These are phyloP conservation scores for Gnathonemus longibarbis DNA, from an alignment of 2,113 vertebrate genomes.

Conservation along the genomic window DNA sequence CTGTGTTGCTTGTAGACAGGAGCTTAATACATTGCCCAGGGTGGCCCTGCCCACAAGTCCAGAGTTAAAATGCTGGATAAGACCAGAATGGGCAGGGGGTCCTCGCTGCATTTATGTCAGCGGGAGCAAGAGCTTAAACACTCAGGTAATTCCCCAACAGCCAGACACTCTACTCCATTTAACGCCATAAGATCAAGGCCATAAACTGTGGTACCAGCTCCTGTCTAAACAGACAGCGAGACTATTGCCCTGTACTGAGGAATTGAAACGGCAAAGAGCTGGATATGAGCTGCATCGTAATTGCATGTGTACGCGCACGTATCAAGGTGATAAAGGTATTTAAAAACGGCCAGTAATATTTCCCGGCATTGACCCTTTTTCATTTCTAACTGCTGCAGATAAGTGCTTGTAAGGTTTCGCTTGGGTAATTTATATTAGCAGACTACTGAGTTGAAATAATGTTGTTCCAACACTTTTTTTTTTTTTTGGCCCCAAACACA, in stretches of 20 bases:
- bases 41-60: not conserved
- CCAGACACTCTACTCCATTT: not conserved
- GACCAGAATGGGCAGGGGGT: not conserved
- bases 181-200: not conserved
- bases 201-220: not conserved
- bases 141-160: not conserved
- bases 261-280: not conserved
- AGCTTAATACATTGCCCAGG: not conserved
- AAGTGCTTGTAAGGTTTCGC: not conserved
- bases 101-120: not conserved
- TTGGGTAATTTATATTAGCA: not conserved
- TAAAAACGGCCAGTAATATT: not conserved
- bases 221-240: not conserved
- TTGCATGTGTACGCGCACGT: not conserved
- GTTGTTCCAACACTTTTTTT: slow-evolving; percentile 2
- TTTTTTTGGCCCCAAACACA: not conserved
- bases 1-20: not conserved
- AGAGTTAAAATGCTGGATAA: not conserved
- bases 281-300: not conserved
- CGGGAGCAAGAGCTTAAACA: not conserved
- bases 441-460: slow-evolving; percentile 5
- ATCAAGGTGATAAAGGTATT: not conserved
- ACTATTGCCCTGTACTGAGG: not conserved
- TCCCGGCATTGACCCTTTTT: not conserved
- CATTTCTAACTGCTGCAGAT: not conserved